Evolutionary conservation across 2,113 vertebrate species (phyloP), one percentile per base, ranked within the genome.

Genomic region (Podarcis muralis): DNA sequence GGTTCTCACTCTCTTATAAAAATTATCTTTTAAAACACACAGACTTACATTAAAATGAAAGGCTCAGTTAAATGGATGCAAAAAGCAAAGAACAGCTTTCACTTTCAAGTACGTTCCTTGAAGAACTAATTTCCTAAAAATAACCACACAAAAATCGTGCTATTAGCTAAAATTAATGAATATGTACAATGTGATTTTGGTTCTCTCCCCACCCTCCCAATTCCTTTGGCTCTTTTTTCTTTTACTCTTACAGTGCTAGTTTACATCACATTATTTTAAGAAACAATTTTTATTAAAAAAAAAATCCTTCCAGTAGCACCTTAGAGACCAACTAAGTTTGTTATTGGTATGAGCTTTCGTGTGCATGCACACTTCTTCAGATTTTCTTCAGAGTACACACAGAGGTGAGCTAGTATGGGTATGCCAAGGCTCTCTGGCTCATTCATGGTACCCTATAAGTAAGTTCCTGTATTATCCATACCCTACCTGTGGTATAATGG

Each of bases 11-110:
- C 40, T 90, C 37, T 84, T 91, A 84, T 59, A 95, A 81, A 94
- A 94, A 77, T 23, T 74, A 74, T 69, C 79, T 92, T 93, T 84
- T 87, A 90, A 93, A 92, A 88, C 80, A 90, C 68, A 92, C 0
- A 76, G 62, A 91, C 40, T 81, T 81, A 30, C 57, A 90, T 32
- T 75, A 76, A 91, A 92, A 91, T 37, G 15, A 92, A 93, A 83
- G 27, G 7, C 65, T 16, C 65, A 40, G 30, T 89, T 87, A 91
- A 90, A 87, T 82, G 66, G 92, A 71, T 59, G 5, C 27, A 59
- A 91, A 83, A 90, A 87, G 43, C 18, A 82, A 65, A 86, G 53
- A 84, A 83, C 32, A 22, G 25, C 32, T 86, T 93, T 81, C 32
- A 76, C 57, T 87, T 86, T 74, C 68, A 90, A 88, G 88, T 88